These are phyloP conservation scores for Pygoscelis antarcticus DNA, from an alignment of 2,113 vertebrate species.

Conservation along the genomic window DNA sequence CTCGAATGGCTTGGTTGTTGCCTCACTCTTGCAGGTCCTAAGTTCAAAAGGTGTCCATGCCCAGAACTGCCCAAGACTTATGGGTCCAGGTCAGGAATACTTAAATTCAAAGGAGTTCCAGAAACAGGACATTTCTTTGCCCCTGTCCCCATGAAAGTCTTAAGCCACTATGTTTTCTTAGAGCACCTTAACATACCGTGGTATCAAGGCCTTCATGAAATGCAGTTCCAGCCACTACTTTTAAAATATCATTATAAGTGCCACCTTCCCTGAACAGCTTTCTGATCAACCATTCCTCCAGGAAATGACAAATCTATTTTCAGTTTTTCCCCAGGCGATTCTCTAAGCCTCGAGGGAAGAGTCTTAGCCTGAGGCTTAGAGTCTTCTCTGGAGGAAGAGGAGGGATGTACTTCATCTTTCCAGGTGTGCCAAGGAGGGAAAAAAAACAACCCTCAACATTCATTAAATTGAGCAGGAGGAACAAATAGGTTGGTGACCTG, in stretches of 20 bases:
- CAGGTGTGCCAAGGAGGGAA: neutral
- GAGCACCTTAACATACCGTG: neutral
- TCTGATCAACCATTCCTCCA: neutral
- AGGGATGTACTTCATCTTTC: neutral
- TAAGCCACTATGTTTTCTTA: neutral
- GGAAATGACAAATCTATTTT: neutral
- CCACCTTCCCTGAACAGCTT: neutral
- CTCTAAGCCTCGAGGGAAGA: neutral
- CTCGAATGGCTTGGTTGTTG: neutral
- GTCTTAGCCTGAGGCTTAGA: neutral
- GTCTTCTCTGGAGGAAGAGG: neutral
- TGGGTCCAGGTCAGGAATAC: neutral
- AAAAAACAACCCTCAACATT: neutral
- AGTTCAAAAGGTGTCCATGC: neutral
- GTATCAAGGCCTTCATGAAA: neutral
- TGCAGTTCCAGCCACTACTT: neutral
- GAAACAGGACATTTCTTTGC: neutral
- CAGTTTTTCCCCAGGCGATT: neutral
- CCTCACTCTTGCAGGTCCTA: neutral
- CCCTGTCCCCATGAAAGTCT: neutral
- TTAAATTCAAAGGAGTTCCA: neutral
- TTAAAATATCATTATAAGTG: neutral
- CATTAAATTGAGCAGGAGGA: neutral
- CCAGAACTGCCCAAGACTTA: neutral
- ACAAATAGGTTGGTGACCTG: neutral